These are phyloP conservation scores for Otolemur garnettii DNA, from an alignment of 2,113 vertebrate species.

Conservation along the genomic window DNA sequence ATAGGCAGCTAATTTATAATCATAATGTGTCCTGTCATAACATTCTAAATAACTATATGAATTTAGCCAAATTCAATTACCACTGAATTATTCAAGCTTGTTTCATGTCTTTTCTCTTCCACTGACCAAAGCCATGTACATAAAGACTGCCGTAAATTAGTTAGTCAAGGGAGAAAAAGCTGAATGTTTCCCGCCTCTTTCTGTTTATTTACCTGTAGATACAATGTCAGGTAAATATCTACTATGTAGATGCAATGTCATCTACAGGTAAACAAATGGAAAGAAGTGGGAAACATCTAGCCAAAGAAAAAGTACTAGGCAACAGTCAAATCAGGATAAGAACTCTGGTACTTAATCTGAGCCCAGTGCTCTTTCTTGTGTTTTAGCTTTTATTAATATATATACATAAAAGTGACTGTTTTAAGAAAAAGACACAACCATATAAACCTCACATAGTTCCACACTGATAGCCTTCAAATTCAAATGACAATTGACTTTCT, in stretches of 20 bases:
- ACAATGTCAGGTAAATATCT: not conserved
- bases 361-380: not conserved
- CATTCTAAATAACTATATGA: constrained; percentile 26
- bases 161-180: not conserved
- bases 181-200: not conserved
- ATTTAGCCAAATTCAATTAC: constrained; percentile 6
- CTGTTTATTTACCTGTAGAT: not conserved
- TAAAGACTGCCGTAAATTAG: not conserved
- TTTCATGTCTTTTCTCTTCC: constrained; percentile 26
- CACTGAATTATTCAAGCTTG: constrained; percentile 5
- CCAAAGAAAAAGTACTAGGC: not conserved
- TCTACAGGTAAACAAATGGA: not conserved
- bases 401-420: not conserved
- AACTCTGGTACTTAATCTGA: not conserved
- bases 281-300: not conserved
- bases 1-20: constrained; percentile 18
- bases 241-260: not conserved
- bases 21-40: not conserved
- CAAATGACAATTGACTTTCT: constrained; percentile 8
- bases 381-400: constrained; percentile 16
- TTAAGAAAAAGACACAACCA: not conserved
- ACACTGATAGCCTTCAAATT: not conserved
- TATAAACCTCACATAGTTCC: not conserved
- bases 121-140: not conserved
- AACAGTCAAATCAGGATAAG: constrained; percentile 23